These are phyloP conservation scores for Falco berigora DNA, from an alignment of 2,797 vertebrate genomes.

Conservation along the genomic window DNA sequence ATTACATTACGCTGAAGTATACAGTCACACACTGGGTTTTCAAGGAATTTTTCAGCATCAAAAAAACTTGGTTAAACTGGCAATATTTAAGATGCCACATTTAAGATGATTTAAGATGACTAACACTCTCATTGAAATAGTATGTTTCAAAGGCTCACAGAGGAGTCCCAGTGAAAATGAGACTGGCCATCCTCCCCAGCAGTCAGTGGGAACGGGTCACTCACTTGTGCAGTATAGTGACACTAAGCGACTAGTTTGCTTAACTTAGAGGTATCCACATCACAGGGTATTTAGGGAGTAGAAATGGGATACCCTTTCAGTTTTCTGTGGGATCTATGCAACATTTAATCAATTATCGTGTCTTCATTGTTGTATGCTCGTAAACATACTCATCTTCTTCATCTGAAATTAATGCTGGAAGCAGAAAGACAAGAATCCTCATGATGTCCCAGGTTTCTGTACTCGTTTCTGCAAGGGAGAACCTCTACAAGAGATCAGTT, in stretches of 20 bases:
- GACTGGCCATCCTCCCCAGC: accelerated
- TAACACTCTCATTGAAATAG: neutral
- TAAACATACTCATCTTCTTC: accelerated
- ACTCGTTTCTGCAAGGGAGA: neutral
- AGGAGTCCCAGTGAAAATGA: neutral
- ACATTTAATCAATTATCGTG: too few relatives aligned
- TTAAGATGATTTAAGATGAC: neutral
- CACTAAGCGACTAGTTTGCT: neutral
- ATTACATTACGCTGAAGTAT: neutral
- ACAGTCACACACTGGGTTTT: neutral
- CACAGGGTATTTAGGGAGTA: neutral
- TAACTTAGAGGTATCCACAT: neutral
- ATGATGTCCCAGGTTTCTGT: accelerated
- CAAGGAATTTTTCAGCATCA: neutral
- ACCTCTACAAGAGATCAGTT: neutral
- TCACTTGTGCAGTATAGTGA: accelerated
- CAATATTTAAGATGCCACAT: neutral
- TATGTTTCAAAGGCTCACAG: neutral
- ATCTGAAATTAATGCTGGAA: neutral
- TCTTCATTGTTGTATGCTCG: neutral
- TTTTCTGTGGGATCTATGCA: neutral
- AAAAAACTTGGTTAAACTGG: neutral
- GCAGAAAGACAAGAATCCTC: neutral
- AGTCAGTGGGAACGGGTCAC: accelerated
- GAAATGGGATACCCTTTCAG: neutral